A percentile compares a stretch with the other conserved stretches of the same genome.
Conservation (phyloP, 2,888 invertebrate genomes). For the Synergus itoensis region DNA sequence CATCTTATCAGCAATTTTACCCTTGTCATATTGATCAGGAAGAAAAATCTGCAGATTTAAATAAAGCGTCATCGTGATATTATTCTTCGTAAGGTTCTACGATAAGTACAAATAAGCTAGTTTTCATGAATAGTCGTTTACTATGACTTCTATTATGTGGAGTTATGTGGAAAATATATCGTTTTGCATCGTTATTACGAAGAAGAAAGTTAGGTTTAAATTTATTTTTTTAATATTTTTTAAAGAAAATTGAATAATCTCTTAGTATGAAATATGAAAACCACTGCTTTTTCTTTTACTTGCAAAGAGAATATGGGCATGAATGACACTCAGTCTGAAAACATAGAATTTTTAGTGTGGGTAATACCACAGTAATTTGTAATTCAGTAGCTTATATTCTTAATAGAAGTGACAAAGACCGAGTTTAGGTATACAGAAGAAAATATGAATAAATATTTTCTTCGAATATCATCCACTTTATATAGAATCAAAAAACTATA, state of each 20-base stretch:
- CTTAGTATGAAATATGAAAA: not conserved
- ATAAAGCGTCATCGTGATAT: slow-evolving; percentile 63
- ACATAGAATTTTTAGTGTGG: too few relatives aligned
- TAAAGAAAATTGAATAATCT: not conserved
- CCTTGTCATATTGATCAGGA: slow-evolving; percentile 75
- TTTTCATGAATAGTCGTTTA: not conserved
- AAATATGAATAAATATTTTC: too few relatives aligned
- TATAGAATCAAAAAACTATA: too few relatives aligned
- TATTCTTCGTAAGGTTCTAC: not conserved
- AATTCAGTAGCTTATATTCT: too few relatives aligned
- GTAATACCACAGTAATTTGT: too few relatives aligned
- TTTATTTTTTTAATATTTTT: not conserved
- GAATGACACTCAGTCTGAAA: too few relatives aligned
- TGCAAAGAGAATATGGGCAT: not conserved
- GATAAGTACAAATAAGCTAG: too few relatives aligned
- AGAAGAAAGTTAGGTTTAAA: not conserved
- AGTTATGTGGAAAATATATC: not conserved
- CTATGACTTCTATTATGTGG: not conserved
- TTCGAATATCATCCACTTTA: too few relatives aligned
- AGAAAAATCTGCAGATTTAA: slow-evolving; percentile 62
- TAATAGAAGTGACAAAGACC: too few relatives aligned
- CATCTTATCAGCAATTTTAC: slow-evolving; percentile 85
- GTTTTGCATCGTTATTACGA: not conserved
- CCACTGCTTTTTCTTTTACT: not conserved
- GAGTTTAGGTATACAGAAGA: too few relatives aligned